A percentile compares a stretch with the other conserved stretches of the same genome.
phyloP scores from a whole-genome alignment of 2,888 invertebrate species.

The Noctua janthe region DNA sequence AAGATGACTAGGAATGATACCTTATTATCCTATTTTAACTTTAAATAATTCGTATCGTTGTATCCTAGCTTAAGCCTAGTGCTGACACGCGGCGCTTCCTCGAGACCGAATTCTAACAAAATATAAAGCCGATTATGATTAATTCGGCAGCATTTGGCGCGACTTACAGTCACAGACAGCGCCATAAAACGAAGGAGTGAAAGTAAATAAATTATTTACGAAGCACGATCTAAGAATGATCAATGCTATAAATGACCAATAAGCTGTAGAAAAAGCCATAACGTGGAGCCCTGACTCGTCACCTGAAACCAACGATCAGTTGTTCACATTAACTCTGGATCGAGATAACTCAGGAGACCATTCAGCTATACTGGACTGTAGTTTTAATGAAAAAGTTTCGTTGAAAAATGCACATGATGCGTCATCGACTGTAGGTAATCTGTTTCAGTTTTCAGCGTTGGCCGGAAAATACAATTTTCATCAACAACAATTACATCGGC shows the following conservation, averaged over 20 bases:
- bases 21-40: neutral
- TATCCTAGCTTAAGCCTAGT: neutral
- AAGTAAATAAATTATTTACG: neutral
- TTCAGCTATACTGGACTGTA: neutral
- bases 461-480: neutral
- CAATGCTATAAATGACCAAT: neutral
- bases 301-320: neutral
- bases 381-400: neutral
- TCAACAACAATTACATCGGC: neutral
- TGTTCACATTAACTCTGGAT: neutral
- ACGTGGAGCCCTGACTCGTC: neutral
- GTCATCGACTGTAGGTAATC: neutral
- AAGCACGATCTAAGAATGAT: neutral
- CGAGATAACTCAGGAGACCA: neutral
- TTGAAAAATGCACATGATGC: neutral
- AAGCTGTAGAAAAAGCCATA: neutral
- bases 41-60: neutral
- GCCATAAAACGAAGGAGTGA: conserved; percentile 26
- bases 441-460: neutral
- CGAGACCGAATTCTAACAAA: conserved; percentile 38
- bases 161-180: conserved; percentile 46
- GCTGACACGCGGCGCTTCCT: conserved; percentile 3
- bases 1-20: neutral
- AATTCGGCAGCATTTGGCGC: conserved; percentile 45
- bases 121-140: conserved; percentile 58